Percentiles rank a stretch among this genome's conserved stretches.
Conservation (phyloP, 1,140 invertebrate species). For the Drosophila ficusphila region DNA sequence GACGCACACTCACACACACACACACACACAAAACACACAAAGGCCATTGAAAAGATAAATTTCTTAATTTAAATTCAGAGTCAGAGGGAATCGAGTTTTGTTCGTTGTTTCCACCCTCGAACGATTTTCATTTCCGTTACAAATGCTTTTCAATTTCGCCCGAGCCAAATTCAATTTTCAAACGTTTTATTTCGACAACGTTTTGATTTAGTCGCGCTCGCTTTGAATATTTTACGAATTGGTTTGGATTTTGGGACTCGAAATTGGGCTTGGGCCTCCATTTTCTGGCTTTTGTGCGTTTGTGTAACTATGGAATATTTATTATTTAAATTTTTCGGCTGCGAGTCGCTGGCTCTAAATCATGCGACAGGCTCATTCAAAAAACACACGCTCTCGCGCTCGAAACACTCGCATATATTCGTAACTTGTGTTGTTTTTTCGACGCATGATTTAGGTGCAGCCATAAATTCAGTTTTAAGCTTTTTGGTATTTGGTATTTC, state of each 20-base stretch:
- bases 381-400: slow-evolving; percentile 25
- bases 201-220: slow-evolving; percentile 75
- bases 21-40: slow-evolving; percentile 41
- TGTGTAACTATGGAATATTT: slow-evolving; percentile 76
- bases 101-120: slow-evolving; percentile 36
- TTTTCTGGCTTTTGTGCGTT: slow-evolving; percentile 58
- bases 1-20: slow-evolving; percentile 36
- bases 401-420: slow-evolving; percentile 52
- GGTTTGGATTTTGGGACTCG: slow-evolving; percentile 39
- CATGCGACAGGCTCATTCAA: slow-evolving; percentile 70
- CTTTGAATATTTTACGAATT: slow-evolving; percentile 77
- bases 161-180: slow-evolving; percentile 75
- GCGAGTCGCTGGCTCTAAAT: slow-evolving; percentile 64
- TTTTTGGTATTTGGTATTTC: slow-evolving; percentile 78
- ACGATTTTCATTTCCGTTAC: slow-evolving; percentile 77
- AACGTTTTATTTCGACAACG: slow-evolving; percentile 80
- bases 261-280: slow-evolving; percentile 43
- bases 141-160: slow-evolving; percentile 78
- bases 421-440: slow-evolving; percentile 43
- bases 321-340: slow-evolving; percentile 77
- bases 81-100: slow-evolving; percentile 34
- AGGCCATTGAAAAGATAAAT: slow-evolving; percentile 76
- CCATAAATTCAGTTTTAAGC: slow-evolving; percentile 80
- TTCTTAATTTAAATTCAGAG: slow-evolving; percentile 82
- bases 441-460: slow-evolving; percentile 79